Conservation (phyloP, 2,113 vertebrate species). For the Riparia riparia region DNA sequence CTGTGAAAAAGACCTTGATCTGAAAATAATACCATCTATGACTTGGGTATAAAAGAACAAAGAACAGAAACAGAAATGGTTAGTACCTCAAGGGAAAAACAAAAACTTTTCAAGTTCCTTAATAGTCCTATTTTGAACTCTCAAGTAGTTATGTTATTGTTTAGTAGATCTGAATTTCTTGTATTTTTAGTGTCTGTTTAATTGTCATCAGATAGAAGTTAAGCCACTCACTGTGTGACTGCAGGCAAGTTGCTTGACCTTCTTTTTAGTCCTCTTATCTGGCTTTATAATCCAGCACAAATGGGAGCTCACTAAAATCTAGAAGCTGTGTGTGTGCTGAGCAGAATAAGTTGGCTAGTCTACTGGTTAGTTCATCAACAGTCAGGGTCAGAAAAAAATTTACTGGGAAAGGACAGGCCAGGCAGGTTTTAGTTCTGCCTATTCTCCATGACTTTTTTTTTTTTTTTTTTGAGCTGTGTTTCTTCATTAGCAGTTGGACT, state of each 20-base stretch:
- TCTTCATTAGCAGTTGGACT: not conserved
- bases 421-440: not conserved
- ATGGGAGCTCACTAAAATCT: not conserved
- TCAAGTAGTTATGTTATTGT: not conserved
- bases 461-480: not conserved
- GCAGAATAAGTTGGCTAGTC: not conserved
- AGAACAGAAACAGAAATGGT: not conserved
- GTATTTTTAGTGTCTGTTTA: conserved; percentile 12
- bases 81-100: not conserved
- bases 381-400: not conserved
- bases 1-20: not conserved
- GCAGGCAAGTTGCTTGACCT: conserved; percentile 49
- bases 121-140: not conserved
- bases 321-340: not conserved
- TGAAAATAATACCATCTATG: not conserved
- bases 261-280: conserved; percentile 37
- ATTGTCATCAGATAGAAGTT: not conserved
- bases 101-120: not conserved
- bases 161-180: not conserved
- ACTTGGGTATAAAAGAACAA: not conserved
- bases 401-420: not conserved
- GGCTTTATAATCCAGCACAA: conserved; percentile 26
- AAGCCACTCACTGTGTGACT: conserved; percentile 21
- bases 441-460: accelerated
- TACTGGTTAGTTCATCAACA: not conserved